These are phyloP conservation scores for Notamacropus eugenii DNA, from an alignment of 2,797 vertebrate species.

Conservation along the genomic window DNA sequence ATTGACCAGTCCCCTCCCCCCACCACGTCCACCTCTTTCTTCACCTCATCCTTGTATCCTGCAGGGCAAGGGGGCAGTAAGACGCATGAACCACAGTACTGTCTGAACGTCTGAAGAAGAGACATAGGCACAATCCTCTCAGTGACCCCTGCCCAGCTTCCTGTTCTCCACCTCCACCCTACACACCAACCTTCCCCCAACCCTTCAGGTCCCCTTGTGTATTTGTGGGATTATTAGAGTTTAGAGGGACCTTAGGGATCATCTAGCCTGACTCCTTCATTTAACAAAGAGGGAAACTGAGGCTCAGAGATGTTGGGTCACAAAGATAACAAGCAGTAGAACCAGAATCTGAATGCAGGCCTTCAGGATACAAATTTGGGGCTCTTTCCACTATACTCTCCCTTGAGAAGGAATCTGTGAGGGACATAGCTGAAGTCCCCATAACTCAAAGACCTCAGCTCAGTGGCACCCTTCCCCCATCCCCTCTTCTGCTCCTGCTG, in stretches of 20 bases:
- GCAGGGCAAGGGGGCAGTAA: slow-evolving; percentile 83
- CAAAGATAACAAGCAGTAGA: not conserved
- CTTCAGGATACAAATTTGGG: not conserved
- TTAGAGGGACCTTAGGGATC: not conserved
- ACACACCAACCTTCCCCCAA: not conserved
- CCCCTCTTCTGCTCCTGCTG: not conserved
- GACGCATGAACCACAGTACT: slow-evolving; percentile 86
- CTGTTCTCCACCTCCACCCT: not conserved
- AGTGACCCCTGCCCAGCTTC: not conserved
- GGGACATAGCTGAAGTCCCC: not conserved
- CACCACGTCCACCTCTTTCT: not conserved
- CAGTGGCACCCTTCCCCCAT: not conserved
- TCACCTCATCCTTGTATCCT: slow-evolving; percentile 85
- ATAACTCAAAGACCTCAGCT: not conserved
- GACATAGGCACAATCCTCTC: not conserved
- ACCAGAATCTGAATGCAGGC: not conserved
- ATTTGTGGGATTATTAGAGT: not conserved
- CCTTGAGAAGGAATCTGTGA: not conserved
- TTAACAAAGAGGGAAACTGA: not conserved
- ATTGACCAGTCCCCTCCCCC: not conserved
- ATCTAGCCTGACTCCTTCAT: not conserved
- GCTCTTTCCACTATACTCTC: not conserved
- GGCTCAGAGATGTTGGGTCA: not conserved
- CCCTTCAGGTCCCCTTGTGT: not conserved
- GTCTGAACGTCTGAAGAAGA: slow-evolving; percentile 35